Conservation (phyloP, 2,888 invertebrate species). For the Pyrgus malvae region DNA sequence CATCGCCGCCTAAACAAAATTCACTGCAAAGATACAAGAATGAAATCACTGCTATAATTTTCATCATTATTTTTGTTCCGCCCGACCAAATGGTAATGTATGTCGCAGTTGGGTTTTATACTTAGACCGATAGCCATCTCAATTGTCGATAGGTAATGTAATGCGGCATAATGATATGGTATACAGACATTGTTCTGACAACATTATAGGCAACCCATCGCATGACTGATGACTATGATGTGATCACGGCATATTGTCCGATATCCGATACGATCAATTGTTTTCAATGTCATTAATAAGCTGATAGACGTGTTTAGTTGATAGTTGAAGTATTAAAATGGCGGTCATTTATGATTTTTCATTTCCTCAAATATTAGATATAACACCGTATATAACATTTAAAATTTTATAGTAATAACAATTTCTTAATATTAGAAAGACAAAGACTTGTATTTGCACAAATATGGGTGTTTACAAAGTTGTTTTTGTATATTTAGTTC, state of each 20-base stretch:
- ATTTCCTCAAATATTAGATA: too few relatives aligned
- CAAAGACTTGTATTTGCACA: too few relatives aligned
- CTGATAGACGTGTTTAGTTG: too few relatives aligned
- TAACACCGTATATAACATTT: too few relatives aligned
- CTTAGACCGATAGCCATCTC: constrained; percentile 45
- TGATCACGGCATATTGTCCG: constrained; percentile 33
- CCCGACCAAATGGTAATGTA: constrained; percentile 9
- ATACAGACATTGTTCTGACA: constrained; percentile 17
- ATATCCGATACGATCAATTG: not conserved
- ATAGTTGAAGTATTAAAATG: too few relatives aligned
- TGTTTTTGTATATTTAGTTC: too few relatives aligned
- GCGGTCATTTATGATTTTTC: too few relatives aligned
- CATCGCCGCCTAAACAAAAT: constrained; percentile 18
- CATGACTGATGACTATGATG: constrained; percentile 6
- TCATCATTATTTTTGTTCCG: not conserved
- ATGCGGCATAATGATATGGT: constrained; percentile 32
- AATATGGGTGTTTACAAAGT: too few relatives aligned
- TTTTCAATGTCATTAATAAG: not conserved
- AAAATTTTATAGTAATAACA: too few relatives aligned
- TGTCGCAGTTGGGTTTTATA: constrained; percentile 43
- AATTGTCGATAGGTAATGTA: constrained; percentile 31
- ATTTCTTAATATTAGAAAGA: too few relatives aligned
- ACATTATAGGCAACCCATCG: constrained; percentile 28
- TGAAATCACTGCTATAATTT: constrained; percentile 5
- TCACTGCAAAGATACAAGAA: constrained; percentile 10